These are phyloP conservation scores for Cabera pusaria DNA, from an alignment of 2,888 invertebrate species.

Conservation along the genomic window DNA sequence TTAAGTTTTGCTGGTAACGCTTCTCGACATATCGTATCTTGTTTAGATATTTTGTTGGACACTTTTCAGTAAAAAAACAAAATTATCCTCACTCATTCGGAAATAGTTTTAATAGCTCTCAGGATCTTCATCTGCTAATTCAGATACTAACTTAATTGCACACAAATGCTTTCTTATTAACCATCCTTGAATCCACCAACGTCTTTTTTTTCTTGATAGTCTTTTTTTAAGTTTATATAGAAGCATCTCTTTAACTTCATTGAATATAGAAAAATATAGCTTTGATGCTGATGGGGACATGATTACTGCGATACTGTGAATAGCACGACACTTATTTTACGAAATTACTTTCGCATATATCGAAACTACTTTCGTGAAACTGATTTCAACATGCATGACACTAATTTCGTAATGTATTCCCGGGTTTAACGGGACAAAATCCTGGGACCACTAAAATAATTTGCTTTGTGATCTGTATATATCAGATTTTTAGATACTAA, in stretches of 20 bases:
- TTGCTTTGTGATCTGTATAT: too few relatives aligned
- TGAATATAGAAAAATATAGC: conserved; percentile 8
- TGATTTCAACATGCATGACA: too few relatives aligned
- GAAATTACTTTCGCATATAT: too few relatives aligned
- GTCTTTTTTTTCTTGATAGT: conserved; percentile 16
- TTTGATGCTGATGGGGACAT: conserved; percentile 2
- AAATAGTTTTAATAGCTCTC: conserved; percentile 19
- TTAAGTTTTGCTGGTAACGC: conserved; percentile 9
- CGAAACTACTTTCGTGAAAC: too few relatives aligned
- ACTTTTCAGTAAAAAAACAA: conserved; percentile 12
- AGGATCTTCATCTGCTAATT: conserved; percentile 19
- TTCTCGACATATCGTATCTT: conserved; percentile 13
- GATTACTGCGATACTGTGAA: too few relatives aligned
- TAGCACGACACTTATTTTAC: too few relatives aligned
- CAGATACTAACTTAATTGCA: conserved; percentile 15
- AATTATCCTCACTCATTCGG: conserved; percentile 20
- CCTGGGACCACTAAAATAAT: too few relatives aligned
- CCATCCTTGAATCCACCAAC: conserved; percentile 21
- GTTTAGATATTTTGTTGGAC: conserved; percentile 13
- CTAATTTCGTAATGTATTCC: too few relatives aligned
- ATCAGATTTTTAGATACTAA: too few relatives aligned
- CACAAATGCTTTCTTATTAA: conserved; percentile 18
- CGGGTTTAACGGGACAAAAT: too few relatives aligned
- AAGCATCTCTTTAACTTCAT: conserved; percentile 8
- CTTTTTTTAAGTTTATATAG: conserved; percentile 16